Percentiles rank a stretch among this genome's conserved stretches.
phyloP scores from a whole-genome alignment of 2,113 vertebrate species.

The Pungitius pungitius region DNA sequence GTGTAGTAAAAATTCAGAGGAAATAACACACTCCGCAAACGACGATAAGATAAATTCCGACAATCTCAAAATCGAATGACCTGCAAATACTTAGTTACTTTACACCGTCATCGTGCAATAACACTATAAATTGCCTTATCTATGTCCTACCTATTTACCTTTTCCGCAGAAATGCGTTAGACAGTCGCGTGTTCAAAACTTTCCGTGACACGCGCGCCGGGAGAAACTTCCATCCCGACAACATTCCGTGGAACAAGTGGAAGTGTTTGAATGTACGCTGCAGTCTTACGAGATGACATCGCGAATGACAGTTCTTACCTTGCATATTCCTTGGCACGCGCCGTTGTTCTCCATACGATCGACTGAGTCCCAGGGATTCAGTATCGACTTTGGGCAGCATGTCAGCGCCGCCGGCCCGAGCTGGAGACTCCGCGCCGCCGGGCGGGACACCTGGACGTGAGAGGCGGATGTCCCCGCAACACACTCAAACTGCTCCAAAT shows the following conservation, averaged over 20 bases:
- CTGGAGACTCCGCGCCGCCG: slow-evolving; percentile 80
- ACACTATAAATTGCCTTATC: not conserved
- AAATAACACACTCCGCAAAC: not conserved
- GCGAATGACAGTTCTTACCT: slow-evolving; percentile 83
- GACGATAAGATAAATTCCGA: not conserved
- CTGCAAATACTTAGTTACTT: not conserved
- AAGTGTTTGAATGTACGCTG: rapidly evolving
- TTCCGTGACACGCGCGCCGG: slow-evolving; percentile 8
- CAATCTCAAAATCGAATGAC: not conserved
- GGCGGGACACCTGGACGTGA: slow-evolving; percentile 86
- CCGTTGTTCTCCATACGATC: slow-evolving; percentile 95
- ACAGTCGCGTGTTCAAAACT: slow-evolving; percentile 8
- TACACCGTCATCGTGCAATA: not conserved
- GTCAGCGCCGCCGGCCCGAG: slow-evolving; percentile 87
- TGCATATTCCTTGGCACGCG: slow-evolving; percentile 97
- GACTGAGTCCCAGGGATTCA: slow-evolving; percentile 91
- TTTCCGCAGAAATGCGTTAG: not conserved
- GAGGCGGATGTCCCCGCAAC: slow-evolving; percentile 59
- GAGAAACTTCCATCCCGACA: not conserved
- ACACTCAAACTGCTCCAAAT: slow-evolving; percentile 36
- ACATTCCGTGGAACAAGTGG: not conserved
- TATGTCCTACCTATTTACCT: not conserved
- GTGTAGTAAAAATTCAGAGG: not conserved
- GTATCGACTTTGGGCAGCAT: slow-evolving; percentile 99
- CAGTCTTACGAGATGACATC: not conserved